These are phyloP conservation scores for Anomalospiza imberbis DNA, from an alignment of 2,797 vertebrate genomes.

Conservation along the genomic window DNA sequence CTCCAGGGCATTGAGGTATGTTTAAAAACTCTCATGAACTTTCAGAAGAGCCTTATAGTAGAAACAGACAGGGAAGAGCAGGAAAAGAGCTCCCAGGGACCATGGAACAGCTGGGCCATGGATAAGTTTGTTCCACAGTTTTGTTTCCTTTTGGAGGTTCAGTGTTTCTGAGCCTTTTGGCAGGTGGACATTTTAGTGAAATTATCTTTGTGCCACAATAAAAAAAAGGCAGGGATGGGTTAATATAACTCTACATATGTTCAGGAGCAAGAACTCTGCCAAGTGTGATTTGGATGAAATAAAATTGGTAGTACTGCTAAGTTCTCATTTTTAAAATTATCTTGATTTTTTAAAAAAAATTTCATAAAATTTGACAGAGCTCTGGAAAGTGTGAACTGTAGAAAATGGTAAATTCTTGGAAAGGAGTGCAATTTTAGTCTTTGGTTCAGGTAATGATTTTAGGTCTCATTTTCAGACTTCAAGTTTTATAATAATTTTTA, in stretches of 20 bases:
- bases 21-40: rapidly evolving
- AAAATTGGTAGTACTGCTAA: not conserved
- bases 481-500: not conserved
- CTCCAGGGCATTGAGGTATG: not conserved
- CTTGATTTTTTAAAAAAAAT: not conserved
- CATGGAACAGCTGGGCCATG: not conserved
- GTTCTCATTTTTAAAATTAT: not conserved
- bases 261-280: not conserved
- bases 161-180: not conserved
- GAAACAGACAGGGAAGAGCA: not conserved
- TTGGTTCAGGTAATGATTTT: not conserved
- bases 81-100: not conserved
- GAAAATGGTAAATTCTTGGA: not conserved
- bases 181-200: not conserved
- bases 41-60: not conserved
- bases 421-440: not conserved
- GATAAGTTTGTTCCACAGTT: not conserved
- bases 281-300: not conserved
- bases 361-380: not conserved
- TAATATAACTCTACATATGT: not conserved
- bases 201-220: not conserved
- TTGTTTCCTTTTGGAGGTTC: not conserved
- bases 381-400: not conserved
- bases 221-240: not conserved
- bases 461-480: not conserved